A percentile compares a stretch with the other conserved stretches of the same genome.
These are phyloP conservation scores for Pipra filicauda DNA, from an alignment of 2,113 vertebrate species.

Conservation along the genomic window DNA sequence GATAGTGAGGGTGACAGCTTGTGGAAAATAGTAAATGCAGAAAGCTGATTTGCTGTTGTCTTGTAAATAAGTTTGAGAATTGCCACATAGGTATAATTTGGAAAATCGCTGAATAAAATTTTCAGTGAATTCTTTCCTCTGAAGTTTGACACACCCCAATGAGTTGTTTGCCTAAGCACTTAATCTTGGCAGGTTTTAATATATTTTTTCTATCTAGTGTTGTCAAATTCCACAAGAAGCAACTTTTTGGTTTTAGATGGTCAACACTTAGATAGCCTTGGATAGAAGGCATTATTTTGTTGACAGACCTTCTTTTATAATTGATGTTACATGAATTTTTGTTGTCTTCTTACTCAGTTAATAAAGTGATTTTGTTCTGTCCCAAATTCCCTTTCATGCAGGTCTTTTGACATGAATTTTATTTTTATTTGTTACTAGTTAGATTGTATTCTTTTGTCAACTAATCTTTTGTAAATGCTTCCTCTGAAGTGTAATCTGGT, in stretches of 20 bases:
- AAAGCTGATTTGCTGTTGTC: not conserved
- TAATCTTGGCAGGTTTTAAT: not conserved
- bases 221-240: not conserved
- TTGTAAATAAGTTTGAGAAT: not conserved
- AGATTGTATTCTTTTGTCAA: not conserved
- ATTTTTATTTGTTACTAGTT: not conserved
- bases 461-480: not conserved
- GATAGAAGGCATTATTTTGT: not conserved
- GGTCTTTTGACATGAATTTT: not conserved
- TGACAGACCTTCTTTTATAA: not conserved
- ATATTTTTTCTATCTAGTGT: not conserved
- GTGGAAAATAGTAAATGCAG: not conserved
- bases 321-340: not conserved
- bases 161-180: not conserved
- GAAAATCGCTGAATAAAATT: not conserved
- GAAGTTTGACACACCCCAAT: not conserved
- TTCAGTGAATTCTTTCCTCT: not conserved
- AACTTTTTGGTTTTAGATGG: not conserved
- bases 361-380: not conserved
- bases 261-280: not conserved
- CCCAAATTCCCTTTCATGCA: not conserved
- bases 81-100: not conserved
- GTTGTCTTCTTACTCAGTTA: not conserved
- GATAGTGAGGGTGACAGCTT: not conserved
- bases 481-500: not conserved